These are phyloP conservation scores for Crypturellus tataupa DNA, from an alignment of 2,797 vertebrate species.

Conservation along the genomic window DNA sequence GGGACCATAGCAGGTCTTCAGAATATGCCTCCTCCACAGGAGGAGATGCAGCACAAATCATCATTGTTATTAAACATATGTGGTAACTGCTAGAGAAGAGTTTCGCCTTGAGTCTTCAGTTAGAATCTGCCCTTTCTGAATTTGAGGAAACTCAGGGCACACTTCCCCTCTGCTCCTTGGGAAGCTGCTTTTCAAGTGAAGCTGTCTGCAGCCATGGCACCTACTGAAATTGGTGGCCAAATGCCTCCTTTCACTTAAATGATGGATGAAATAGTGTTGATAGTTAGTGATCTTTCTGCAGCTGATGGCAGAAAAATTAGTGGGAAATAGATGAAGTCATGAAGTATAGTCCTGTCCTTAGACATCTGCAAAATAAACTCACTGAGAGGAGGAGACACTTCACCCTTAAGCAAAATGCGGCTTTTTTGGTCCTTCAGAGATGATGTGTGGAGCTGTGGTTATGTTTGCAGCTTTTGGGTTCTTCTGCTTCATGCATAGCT, in stretches of 20 bases:
- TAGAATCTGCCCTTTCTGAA: background rate
- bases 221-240: background rate
- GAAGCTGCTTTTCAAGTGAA: background rate
- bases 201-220: background rate
- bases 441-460: background rate
- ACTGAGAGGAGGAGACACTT: background rate
- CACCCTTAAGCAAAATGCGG: background rate
- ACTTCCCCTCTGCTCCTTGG: background rate
- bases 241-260: background rate
- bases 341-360: background rate
- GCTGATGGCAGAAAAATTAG: background rate
- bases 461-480: background rate
- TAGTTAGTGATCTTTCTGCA: background rate
- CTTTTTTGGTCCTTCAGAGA: background rate
- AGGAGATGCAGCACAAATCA: no score
- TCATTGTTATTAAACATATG: no score
- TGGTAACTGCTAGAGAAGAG: background rate
- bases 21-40: background rate
- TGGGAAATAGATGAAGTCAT: no score
- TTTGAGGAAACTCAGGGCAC: no score
- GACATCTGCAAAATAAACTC: background rate
- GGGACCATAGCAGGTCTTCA: background rate
- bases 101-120: background rate
- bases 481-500: background rate
- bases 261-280: background rate